These are phyloP conservation scores for Poecilia gillii DNA, from an alignment of 2,797 vertebrate species.

Conservation along the genomic window DNA sequence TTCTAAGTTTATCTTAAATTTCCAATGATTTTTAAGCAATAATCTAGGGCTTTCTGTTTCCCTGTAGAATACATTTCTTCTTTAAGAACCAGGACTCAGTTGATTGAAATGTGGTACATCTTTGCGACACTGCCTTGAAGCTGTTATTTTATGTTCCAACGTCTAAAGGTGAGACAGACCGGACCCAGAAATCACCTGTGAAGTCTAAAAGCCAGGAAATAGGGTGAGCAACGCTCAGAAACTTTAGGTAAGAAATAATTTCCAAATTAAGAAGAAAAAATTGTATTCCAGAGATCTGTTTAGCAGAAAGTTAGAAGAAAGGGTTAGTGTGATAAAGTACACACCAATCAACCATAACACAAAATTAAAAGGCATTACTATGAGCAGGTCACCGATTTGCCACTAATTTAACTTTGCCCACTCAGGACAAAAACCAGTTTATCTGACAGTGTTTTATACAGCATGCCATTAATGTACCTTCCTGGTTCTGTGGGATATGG, in stretches of 20 bases:
- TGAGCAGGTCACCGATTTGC: not conserved
- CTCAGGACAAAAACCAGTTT: not conserved
- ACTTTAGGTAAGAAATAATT: not conserved
- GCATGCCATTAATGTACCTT: not conserved
- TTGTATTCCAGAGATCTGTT: not conserved
- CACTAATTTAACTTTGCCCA: not conserved
- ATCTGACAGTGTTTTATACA: not conserved
- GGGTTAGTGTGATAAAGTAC: not conserved
- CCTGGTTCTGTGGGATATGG: not conserved
- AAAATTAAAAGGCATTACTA: not conserved
- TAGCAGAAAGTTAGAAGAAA: not conserved
- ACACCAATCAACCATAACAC: not conserved
- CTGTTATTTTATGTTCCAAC: not conserved
- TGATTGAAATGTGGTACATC: not conserved
- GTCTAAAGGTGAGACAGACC: not conserved
- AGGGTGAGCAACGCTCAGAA: not conserved
- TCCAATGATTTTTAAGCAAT: not conserved
- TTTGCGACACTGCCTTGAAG: not conserved
- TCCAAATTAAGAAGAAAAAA: conserved; percentile 17
- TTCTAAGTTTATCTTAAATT: not conserved
- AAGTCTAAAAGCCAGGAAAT: not conserved
- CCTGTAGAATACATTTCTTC: not conserved
- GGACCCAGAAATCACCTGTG: not conserved
- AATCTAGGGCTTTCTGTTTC: not conserved
- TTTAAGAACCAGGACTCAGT: not conserved